Conservation (phyloP, 2,797 vertebrate genomes). For the Leptodactylus fallax region DNA sequence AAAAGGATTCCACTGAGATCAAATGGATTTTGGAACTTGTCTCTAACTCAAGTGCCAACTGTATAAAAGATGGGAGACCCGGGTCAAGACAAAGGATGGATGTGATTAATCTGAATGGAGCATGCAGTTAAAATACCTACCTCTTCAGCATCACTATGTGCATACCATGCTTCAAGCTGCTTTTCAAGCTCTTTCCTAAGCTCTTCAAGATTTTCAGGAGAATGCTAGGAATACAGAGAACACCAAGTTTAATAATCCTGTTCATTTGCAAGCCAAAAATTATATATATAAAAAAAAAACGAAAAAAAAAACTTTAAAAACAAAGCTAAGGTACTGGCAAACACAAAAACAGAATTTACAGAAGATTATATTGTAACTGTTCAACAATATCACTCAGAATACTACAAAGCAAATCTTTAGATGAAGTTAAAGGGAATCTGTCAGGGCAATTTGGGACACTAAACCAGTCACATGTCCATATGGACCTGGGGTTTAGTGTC, state of each 20-base stretch:
- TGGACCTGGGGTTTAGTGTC: too few relatives aligned
- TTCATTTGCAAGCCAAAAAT: not conserved
- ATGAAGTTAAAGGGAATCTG: too few relatives aligned
- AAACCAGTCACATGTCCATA: too few relatives aligned
- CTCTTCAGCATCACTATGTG: conserved; percentile 84
- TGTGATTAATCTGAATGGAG: too few relatives aligned
- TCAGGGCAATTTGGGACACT: too few relatives aligned
- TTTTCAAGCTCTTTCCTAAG: conserved; percentile 90
- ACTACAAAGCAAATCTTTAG: not conserved
- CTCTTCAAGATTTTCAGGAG: conserved; percentile 81
- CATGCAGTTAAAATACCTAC: conserved; percentile 70
- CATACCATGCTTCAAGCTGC: conserved; percentile 89
- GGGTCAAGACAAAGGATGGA: too few relatives aligned
- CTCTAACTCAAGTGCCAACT: too few relatives aligned
- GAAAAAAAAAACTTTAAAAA: not conserved
- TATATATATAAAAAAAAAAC: not conserved
- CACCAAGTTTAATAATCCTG: not conserved
- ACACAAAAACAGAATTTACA: not conserved
- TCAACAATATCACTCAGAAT: not conserved
- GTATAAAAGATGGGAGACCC: too few relatives aligned
- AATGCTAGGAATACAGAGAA: conserved; percentile 72
- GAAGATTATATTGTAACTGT: not conserved
- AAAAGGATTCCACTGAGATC: not conserved
- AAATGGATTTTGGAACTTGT: not conserved
- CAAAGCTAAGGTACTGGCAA: not conserved